Percentiles rank a stretch among this genome's conserved stretches.
These are phyloP conservation scores for Hermodice carunculata DNA, from an alignment of 2,888 invertebrate species.

Conservation along the genomic window DNA sequence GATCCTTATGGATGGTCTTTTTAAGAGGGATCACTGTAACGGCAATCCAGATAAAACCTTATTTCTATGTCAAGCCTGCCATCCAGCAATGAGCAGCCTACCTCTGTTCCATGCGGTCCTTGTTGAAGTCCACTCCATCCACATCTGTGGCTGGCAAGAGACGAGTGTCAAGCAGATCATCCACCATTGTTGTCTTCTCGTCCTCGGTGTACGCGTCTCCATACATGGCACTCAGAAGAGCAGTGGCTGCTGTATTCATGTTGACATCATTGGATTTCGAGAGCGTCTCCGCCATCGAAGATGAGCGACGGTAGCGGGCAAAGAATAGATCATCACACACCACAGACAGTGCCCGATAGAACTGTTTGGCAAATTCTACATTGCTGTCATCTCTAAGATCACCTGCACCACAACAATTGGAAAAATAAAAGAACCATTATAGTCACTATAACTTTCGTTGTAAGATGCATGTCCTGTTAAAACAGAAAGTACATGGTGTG, in stretches of 20 bases:
- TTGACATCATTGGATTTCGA: slow-evolving; percentile 31
- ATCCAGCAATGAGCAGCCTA: too few relatives aligned
- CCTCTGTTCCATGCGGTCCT: slow-evolving; percentile 57
- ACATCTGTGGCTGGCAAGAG: slow-evolving; percentile 57
- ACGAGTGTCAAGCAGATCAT: slow-evolving; percentile 59
- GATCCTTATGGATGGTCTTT: too few relatives aligned
- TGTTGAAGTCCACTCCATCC: slow-evolving; percentile 59
- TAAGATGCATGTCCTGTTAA: too few relatives aligned
- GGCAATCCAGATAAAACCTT: too few relatives aligned
- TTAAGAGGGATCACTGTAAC: too few relatives aligned
- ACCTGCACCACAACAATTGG: too few relatives aligned
- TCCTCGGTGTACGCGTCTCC: slow-evolving; percentile 59
- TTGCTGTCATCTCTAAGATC: slow-evolving; percentile 62
- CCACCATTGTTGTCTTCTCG: slow-evolving; percentile 58
- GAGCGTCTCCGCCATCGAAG: slow-evolving; percentile 39
- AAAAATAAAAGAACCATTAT: too few relatives aligned
- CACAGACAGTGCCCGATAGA: slow-evolving; percentile 62
- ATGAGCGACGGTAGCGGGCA: slow-evolving; percentile 53
- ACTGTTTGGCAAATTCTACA: slow-evolving; percentile 60
- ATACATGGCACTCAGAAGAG: slow-evolving; percentile 57
- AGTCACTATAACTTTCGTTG: too few relatives aligned
- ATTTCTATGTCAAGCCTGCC: too few relatives aligned
- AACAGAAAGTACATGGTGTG: too few relatives aligned
- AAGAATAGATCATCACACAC: slow-evolving; percentile 67
- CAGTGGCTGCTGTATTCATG: slow-evolving; percentile 45